A percentile compares a stretch with the other conserved stretches of the same genome.
Evolutionary conservation across 1,140 invertebrate species (phyloP).

Genomic region (Phortica variegata): DNA sequence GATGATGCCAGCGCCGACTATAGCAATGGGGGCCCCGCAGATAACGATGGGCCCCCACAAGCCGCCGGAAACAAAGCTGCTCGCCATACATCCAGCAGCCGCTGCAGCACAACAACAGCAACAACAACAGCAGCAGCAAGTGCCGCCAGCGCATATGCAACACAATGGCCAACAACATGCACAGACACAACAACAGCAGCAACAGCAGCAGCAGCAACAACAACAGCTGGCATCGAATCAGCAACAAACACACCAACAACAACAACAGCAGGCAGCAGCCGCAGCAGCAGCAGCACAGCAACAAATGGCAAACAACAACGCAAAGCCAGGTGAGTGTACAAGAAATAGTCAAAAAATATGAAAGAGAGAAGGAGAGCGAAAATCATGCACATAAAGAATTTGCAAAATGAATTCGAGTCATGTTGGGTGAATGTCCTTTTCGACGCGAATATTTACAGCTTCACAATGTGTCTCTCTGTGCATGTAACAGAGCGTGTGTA

Average conservation of each 20-base stretch:
- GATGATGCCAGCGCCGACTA: conserved; percentile 57
- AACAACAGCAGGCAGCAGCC: conserved; percentile 30
- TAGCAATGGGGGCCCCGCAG: conserved; percentile 54
- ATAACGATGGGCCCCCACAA: conserved; percentile 56
- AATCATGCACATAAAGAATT: too few species aligned
- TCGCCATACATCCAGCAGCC: conserved; percentile 53
- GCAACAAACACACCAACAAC: conserved; percentile 29
- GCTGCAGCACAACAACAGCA: conserved; percentile 39
- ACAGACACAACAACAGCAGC: conserved; percentile 30
- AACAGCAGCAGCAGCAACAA: conserved; percentile 24
- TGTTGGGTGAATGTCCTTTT: too few species aligned
- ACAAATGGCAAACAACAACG: conserved; percentile 33
- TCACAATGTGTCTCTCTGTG: too few species aligned
- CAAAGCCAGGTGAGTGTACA: conserved; percentile 44
- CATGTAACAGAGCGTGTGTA: too few species aligned
- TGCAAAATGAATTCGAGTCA: too few species aligned
- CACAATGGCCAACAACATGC: conserved; percentile 49
- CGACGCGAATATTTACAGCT: too few species aligned
- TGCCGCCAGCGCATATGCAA: conserved; percentile 41
- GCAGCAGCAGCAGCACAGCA: conserved; percentile 26
- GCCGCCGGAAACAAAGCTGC: conserved; percentile 55
- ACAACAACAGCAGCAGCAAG: conserved; percentile 34
- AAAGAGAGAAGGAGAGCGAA: too few species aligned
- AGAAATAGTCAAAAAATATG: too few species aligned
- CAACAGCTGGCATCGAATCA: conserved; percentile 18